Evolutionary conservation across 2,113 vertebrate genomes (phyloP), one percentile per base, ranked within the genome.

Genomic region (Willisornis vidua): DNA sequence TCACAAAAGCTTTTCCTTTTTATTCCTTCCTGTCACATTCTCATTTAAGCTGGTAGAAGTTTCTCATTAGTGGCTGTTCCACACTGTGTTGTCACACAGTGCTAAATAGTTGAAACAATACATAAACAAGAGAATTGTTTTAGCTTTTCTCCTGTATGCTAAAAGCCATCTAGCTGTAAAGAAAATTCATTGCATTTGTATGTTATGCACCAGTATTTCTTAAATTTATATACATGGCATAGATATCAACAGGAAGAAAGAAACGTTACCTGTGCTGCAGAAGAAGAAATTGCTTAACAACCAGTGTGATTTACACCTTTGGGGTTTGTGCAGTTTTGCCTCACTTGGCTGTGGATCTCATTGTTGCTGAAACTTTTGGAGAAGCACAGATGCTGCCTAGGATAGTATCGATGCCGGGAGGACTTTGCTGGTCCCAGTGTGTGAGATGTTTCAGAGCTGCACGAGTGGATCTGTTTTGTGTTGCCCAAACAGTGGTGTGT

Each of bases 321-420:
- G 41, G 15, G 16, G 4, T 35, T 84, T 81, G 18, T 8, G 7
- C 18, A 49, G 11, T 51, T 74, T 65, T 89, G 13, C 28, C 12
- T 74, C 28, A 19, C 5, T n/a, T 86, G 24, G 12, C 19, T 71
- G 15, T 62, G 12, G 39, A 29, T 24, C 6, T 73, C n/a, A 23
- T 80, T 49, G 12, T 41, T 2, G 6, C 16, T 89, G 61, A 55
- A 78, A 37, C 39, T 81, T 57, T 8, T 0, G 0, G 10, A 45
- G 51, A 84, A 83, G 17, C n/a, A 19, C 1, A 1, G 33, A 3
- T 63, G 26, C 33, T 93, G 22, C 62, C 7, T n/a, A 41, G 11
- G 5, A 7, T 57, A 26, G 12, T 39, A 37, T 58, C 0, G 0
- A 1, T 62, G 15, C 4, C 19, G 54, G 22, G 35, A 78, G 57